These are phyloP conservation scores for Listronotus oregonensis DNA, from an alignment of 1,140 invertebrate genomes.

Conservation along the genomic window DNA sequence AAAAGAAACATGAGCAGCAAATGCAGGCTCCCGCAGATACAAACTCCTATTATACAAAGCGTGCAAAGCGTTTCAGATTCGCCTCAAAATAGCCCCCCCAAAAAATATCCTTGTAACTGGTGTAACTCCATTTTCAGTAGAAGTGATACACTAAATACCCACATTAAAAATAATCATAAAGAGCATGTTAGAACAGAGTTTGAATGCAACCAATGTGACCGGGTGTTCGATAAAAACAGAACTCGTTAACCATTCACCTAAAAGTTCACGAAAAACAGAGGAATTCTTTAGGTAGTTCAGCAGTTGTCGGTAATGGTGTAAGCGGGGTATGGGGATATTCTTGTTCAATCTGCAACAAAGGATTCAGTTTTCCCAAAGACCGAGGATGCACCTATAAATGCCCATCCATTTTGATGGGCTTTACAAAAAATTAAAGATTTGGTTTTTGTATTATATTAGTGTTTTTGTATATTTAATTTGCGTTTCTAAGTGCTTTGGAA, in stretches of 20 bases:
- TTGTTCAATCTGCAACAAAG: constrained; percentile 50
- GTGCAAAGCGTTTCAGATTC: constrained; percentile 12
- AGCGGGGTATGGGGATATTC: constrained; percentile 33
- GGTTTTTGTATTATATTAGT: not conserved
- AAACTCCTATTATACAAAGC: constrained; percentile 19
- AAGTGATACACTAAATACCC: constrained; percentile 43
- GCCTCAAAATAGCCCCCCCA: not conserved
- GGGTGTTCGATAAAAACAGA: constrained; percentile 51
- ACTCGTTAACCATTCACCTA: constrained; percentile 48
- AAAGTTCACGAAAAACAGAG: constrained; percentile 50
- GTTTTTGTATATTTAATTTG: constrained; percentile 4
- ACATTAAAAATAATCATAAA: constrained; percentile 44
- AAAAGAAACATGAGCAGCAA: constrained; percentile 36
- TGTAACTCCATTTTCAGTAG: constrained; percentile 45
- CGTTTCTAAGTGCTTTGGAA: not conserved
- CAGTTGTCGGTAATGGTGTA: not conserved
- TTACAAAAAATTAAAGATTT: too few species aligned
- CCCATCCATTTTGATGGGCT: constrained; percentile 49
- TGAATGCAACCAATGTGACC: constrained; percentile 45
- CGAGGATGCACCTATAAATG: constrained; percentile 46
- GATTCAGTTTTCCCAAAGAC: constrained; percentile 50
- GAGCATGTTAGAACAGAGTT: constrained; percentile 38
- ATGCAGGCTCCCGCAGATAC: constrained; percentile 4
- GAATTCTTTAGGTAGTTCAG: not conserved
- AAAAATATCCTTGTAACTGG: constrained; percentile 42